Percentiles rank a stretch among this genome's conserved stretches.
Evolutionary conservation across 2,113 vertebrate species (phyloP).

Genomic region (Carollia perspicillata): DNA sequence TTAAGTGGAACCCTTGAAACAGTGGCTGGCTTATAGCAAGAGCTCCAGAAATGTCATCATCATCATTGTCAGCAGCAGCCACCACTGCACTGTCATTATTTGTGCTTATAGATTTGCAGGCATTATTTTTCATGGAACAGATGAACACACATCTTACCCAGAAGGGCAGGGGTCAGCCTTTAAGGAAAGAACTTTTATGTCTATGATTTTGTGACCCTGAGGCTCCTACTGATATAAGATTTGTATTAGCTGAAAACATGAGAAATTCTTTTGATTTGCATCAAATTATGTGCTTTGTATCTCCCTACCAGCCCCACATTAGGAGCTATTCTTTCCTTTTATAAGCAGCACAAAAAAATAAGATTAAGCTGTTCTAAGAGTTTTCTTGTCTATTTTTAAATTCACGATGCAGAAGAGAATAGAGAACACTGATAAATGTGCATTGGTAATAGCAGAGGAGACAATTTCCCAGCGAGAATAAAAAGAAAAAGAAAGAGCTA

Average conservation of each 20-base stretch:
- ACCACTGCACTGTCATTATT: not conserved
- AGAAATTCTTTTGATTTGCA: conserved; percentile 70
- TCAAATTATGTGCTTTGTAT: conserved; percentile 59
- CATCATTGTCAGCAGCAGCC: not conserved
- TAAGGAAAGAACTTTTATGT: conserved; percentile 41
- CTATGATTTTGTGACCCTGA: conserved; percentile 56
- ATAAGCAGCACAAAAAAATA: conserved; percentile 71
- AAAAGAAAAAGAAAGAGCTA: conserved; percentile 68
- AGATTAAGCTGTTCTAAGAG: conserved; percentile 75
- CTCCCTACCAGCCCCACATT: conserved; percentile 54
- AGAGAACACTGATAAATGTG: conserved; percentile 74
- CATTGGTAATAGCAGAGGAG: conserved; percentile 71
- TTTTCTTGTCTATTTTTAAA: conserved; percentile 75
- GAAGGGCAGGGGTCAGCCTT: conserved; percentile 47
- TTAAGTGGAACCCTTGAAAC: not conserved
- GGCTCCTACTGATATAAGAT: conserved; percentile 58
- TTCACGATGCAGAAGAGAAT: conserved; percentile 68
- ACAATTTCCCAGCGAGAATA: conserved; percentile 71
- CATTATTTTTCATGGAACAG: conserved; percentile 9
- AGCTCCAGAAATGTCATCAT: not conserved
- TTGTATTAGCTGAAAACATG: conserved; percentile 74
- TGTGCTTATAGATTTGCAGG: not conserved
- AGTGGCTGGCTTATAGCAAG: not conserved
- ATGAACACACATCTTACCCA: conserved; percentile 18
- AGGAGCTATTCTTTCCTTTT: conserved; percentile 69